These are phyloP conservation scores for Eonycteris spelaea DNA, from an alignment of 2,113 vertebrate species.

Conservation along the genomic window DNA sequence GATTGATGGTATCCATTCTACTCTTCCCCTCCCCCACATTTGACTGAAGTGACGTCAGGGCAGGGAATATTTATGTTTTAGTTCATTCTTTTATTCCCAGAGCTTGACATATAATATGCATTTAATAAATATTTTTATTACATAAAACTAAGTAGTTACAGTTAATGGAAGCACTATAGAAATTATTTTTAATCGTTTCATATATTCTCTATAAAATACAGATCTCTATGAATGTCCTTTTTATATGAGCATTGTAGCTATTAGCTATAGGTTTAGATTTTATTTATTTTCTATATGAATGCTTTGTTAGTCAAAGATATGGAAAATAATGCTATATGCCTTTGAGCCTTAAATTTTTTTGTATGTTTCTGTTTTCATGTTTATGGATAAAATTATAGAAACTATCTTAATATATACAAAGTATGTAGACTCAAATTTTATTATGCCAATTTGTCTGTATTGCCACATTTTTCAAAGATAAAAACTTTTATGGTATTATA, in stretches of 20 bases:
- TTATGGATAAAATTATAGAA: not conserved
- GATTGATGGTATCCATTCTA: not conserved
- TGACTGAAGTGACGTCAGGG: not conserved
- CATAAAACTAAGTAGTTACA: not conserved
- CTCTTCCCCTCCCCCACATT: not conserved
- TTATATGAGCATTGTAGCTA: not conserved
- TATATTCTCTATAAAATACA: not conserved
- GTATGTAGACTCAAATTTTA: not conserved
- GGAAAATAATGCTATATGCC: not conserved
- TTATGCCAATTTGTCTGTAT: not conserved
- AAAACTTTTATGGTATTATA: not conserved
- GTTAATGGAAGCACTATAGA: not conserved
- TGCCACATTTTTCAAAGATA: not conserved
- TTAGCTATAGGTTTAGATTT: not conserved
- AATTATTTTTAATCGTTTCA: not conserved
- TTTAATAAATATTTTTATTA: not conserved
- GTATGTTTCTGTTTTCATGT: not conserved
- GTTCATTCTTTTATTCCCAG: not conserved
- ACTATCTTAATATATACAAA: not conserved
- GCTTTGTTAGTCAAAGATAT: not conserved
- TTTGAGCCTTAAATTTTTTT: not conserved
- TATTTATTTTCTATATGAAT: not conserved
- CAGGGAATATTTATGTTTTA: not conserved
- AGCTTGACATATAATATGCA: not conserved
- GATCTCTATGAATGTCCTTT: not conserved